Percentiles rank a stretch among this genome's conserved stretches.
These are phyloP conservation scores for Idaea straminata DNA, from an alignment of 2,888 invertebrate genomes.

Conservation along the genomic window DNA sequence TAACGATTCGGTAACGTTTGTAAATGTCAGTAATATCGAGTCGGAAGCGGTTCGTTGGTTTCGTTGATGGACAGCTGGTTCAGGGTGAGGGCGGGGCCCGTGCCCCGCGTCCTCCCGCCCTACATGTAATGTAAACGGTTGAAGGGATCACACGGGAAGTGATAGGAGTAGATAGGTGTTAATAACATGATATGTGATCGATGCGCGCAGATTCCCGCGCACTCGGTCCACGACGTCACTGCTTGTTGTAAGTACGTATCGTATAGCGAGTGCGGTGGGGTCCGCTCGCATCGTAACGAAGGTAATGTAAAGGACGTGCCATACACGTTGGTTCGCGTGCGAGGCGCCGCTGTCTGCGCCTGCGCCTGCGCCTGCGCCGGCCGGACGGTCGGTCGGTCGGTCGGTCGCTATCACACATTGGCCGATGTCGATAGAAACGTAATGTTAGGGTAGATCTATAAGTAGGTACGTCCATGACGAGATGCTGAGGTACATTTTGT, in stretches of 20 bases:
- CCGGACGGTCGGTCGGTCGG: not conserved
- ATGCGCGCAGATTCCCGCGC: conserved; percentile 18
- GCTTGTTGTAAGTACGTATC: too few relatives aligned
- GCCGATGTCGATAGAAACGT: conserved; percentile 17
- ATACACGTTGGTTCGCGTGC: conserved; percentile 38
- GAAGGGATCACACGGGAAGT: conserved; percentile 68
- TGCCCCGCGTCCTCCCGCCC: conserved; percentile 22
- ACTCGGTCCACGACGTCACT: not conserved
- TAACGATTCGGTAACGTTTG: not conserved
- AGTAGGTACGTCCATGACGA: conserved; percentile 26
- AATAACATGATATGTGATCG: conserved; percentile 31
- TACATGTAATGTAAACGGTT: conserved; percentile 65
- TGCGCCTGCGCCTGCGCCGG: not conserved
- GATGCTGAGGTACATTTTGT: conserved; percentile 22
- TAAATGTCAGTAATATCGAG: not conserved
- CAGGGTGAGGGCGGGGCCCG: not conserved
- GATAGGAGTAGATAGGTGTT: conserved; percentile 48
- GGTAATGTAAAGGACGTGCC: conserved; percentile 50
- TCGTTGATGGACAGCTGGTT: not conserved
- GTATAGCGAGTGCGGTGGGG: not conserved
- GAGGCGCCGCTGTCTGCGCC: conserved; percentile 9
- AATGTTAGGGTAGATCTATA: conserved; percentile 25
- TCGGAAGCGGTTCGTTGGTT: not conserved
- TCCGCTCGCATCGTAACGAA: conserved; percentile 20
- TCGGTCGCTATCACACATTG: conserved; percentile 6